Percentiles rank a stretch among this genome's conserved stretches.
These are phyloP conservation scores for Eurystomus gularis DNA, from an alignment of 2,113 vertebrate species.

Conservation along the genomic window DNA sequence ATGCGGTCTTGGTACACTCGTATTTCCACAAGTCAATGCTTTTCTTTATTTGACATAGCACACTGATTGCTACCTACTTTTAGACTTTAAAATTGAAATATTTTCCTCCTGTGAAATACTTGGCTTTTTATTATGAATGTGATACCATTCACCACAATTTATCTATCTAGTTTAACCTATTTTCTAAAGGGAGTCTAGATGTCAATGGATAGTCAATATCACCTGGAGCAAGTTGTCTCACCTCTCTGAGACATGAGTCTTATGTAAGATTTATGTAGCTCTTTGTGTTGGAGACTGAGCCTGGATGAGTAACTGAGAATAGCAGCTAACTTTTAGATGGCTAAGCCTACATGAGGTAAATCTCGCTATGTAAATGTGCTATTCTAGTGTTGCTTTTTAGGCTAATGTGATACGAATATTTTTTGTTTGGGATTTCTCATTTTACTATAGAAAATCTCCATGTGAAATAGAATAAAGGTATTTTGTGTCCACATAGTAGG, in stretches of 20 bases:
- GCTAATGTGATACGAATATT: background rate
- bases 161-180: background rate
- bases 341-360: background rate
- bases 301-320: background rate
- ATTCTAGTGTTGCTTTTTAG: background rate
- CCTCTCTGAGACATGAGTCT: background rate
- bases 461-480: background rate
- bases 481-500: background rate
- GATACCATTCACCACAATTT: background rate
- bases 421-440: background rate
- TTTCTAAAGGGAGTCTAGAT: background rate
- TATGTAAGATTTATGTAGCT: fast-evolving
- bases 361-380: background rate
- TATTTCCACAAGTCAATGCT: background rate
- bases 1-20: background rate
- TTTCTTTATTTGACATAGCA: background rate
- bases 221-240: background rate
- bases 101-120: background rate
- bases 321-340: background rate
- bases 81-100: background rate
- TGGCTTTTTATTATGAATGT: background rate
- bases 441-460: background rate
- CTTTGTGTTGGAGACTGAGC: background rate
- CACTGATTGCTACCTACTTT: background rate
- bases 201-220: background rate